Conservation (phyloP, 2,797 vertebrate genomes). For the Cottoperca gobio region DNA sequence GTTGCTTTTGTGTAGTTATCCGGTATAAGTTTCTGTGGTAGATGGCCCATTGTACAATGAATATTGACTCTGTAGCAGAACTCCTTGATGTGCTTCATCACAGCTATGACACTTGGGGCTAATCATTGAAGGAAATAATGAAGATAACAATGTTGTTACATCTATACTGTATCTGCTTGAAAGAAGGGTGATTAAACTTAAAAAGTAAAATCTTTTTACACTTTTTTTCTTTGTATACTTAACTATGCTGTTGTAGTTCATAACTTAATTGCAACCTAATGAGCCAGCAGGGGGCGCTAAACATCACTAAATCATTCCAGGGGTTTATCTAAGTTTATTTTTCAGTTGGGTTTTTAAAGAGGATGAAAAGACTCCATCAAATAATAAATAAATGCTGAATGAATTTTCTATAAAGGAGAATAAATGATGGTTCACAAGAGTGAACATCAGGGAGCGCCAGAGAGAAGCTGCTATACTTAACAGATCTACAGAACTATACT, state of each 20-base stretch:
- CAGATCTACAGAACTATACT: neutral
- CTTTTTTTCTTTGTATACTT: neutral
- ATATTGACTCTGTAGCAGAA: conserved; percentile 6
- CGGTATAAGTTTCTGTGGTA: neutral
- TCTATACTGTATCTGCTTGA: conserved; percentile 39
- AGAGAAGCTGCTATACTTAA: neutral
- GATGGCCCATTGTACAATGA: neutral
- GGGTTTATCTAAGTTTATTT: neutral
- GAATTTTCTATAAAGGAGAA: too few species aligned
- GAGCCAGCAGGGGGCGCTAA: conserved; percentile 55
- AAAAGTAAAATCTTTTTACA: neutral
- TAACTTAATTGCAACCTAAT: neutral
- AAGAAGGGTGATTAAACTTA: conserved; percentile 17
- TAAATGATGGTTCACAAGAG: neutral
- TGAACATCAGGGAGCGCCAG: conserved; percentile 12
- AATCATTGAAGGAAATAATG: conserved; percentile 13
- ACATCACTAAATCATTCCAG: neutral
- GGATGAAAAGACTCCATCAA: neutral
- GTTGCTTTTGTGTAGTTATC: neutral
- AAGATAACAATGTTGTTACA: conserved; percentile 26
- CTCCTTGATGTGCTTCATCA: neutral
- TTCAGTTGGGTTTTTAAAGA: neutral
- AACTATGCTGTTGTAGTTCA: neutral
- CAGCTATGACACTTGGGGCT: neutral
- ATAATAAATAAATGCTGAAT: neutral